phyloP scores from a whole-genome alignment of 2,888 invertebrate species.

The Dryobota labecula region DNA sequence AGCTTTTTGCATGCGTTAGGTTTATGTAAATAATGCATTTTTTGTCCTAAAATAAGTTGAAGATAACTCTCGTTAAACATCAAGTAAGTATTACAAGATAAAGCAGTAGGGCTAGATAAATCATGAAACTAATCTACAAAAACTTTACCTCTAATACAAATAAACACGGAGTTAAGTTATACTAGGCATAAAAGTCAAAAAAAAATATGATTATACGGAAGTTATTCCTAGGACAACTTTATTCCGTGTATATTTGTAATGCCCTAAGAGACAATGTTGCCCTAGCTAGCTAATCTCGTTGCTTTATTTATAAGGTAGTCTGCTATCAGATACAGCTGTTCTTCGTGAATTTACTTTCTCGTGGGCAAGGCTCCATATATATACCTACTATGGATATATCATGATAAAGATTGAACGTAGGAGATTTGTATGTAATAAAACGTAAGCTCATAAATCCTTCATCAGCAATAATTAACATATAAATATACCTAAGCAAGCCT shows the following conservation, averaged over 20 bases:
- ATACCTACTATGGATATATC: background rate
- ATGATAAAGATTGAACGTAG: background rate
- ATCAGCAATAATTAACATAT: background rate
- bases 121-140: background rate
- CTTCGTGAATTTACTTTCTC: background rate
- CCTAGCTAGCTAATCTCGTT: background rate
- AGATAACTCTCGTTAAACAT: constrained; percentile 7
- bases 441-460: background rate
- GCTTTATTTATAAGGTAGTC: background rate
- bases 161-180: too few species aligned
- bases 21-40: constrained; percentile 39
- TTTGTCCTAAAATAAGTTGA: constrained; percentile 23
- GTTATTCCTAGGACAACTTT: too few species aligned
- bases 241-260: too few species aligned
- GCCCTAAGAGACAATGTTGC: background rate
- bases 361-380: background rate
- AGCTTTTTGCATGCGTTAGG: constrained; percentile 61
- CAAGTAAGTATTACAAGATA: background rate
- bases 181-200: too few species aligned
- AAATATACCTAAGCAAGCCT: background rate
- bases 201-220: too few species aligned
- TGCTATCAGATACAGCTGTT: background rate
- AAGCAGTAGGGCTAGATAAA: background rate
- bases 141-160: too few species aligned
- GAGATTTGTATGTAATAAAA: background rate